Conservation (phyloP, 2,113 vertebrate genomes). For the Dasyprocta punctata region DNA sequence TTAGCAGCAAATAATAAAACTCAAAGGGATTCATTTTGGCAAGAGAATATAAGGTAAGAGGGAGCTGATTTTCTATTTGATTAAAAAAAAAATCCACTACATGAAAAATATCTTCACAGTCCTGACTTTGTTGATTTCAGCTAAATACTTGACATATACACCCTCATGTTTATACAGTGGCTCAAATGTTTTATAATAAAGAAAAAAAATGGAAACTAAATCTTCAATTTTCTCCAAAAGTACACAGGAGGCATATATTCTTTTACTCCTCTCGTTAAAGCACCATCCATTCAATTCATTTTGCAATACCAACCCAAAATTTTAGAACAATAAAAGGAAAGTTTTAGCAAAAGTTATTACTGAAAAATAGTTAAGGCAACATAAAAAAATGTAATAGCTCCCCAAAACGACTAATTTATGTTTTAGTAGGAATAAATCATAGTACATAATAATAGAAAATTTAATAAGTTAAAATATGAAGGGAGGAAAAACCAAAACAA, state of each 20-base stretch:
- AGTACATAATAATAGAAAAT: constrained; percentile 68
- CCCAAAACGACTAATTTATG: constrained; percentile 75
- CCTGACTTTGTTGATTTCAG: constrained; percentile 82
- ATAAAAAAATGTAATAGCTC: constrained; percentile 80
- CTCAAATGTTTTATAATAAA: constrained; percentile 83
- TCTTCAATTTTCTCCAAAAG: constrained; percentile 90
- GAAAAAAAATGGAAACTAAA: constrained; percentile 85
- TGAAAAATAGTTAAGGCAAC: constrained; percentile 67
- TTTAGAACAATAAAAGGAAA: constrained; percentile 81
- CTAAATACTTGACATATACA: constrained; percentile 80
- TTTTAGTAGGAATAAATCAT: constrained; percentile 76
- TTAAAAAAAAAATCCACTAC: constrained; percentile 72
- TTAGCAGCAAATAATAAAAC: constrained; percentile 88
- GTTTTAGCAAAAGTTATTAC: constrained; percentile 49
- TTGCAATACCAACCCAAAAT: constrained; percentile 89
- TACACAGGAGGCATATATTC: constrained; percentile 85
- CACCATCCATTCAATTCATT: constrained; percentile 86
- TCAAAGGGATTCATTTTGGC: constrained; percentile 83
- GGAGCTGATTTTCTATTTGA: constrained; percentile 66
- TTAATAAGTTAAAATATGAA: constrained; percentile 79
- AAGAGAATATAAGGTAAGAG: constrained; percentile 70
- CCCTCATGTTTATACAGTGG: constrained; percentile 82
- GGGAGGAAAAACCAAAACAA: constrained; percentile 61
- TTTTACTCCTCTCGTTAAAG: constrained; percentile 87
- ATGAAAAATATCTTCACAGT: constrained; percentile 84